phyloP scores from a whole-genome alignment of 2,888 invertebrate species.

The Sarcophaga variegata region DNA sequence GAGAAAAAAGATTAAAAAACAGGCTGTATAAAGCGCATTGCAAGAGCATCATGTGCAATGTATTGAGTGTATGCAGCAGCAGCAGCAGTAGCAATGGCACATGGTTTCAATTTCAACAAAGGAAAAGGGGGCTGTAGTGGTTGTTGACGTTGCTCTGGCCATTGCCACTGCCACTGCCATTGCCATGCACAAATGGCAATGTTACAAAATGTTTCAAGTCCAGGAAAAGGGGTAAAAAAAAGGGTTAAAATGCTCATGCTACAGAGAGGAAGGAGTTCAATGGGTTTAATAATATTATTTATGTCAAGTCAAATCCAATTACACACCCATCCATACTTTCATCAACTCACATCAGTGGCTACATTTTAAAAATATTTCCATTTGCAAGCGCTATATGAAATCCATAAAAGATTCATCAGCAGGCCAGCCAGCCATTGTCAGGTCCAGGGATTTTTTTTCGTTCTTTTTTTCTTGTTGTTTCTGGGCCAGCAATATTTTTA shows the following conservation, averaged over 20 bases:
- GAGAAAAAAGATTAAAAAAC: no score
- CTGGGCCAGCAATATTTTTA: background rate
- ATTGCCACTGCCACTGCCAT: no score
- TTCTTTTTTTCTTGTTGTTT: background rate
- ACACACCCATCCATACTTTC: constrained; percentile 11
- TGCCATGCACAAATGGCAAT: no score
- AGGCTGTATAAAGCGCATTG: no score
- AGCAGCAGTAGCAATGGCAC: background rate
- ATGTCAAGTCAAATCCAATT: constrained; percentile 62
- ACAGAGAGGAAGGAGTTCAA: constrained; percentile 32
- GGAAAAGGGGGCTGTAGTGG: background rate
- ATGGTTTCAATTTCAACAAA: background rate
- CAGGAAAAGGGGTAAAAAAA: background rate
- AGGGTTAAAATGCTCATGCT: background rate
- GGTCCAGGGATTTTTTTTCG: background rate
- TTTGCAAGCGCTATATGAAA: background rate
- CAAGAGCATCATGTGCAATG: background rate
- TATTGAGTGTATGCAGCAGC: background rate
- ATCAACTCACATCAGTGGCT: background rate
- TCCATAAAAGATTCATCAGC: background rate
- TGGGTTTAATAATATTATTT: constrained; percentile 63
- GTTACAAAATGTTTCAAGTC: no score
- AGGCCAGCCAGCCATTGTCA: background rate
- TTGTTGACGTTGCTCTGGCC: background rate
- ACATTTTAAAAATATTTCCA: background rate